Conservation (phyloP, 2,888 invertebrate species). For the Cantharis flavilabris region DNA sequence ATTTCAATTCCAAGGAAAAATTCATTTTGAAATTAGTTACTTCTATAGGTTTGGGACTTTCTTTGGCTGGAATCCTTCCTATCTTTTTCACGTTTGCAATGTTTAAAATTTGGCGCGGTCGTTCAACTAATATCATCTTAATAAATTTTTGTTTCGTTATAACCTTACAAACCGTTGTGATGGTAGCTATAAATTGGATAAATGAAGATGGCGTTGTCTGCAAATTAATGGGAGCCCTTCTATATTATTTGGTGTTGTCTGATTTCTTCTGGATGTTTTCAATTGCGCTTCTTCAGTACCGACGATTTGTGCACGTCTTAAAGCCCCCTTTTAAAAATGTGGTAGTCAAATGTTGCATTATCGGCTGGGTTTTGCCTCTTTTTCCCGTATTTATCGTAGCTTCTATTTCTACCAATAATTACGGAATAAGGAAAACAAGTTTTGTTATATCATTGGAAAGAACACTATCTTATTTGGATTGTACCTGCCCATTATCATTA, state of each 20-base stretch:
- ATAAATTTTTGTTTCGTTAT: conserved; percentile 59
- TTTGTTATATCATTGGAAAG: conserved; percentile 57
- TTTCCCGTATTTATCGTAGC: conserved; percentile 55
- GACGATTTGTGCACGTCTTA: conserved; percentile 65
- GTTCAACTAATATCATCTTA: conserved; percentile 62
- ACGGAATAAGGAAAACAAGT: conserved; percentile 47
- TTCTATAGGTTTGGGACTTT: conserved; percentile 56
- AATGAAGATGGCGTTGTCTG: conserved; percentile 55
- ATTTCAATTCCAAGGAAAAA: conserved; percentile 37
- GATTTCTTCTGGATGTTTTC: conserved; percentile 73
- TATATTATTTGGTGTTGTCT: conserved; percentile 66
- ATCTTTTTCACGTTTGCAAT: conserved; percentile 57
- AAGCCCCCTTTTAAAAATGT: conserved; percentile 61
- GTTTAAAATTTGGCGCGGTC: conserved; percentile 63
- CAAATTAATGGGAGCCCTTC: conserved; percentile 59
- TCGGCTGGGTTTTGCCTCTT: conserved; percentile 64
- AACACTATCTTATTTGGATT: conserved; percentile 58
- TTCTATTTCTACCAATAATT: conserved; percentile 10
- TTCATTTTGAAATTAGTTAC: conserved; percentile 55
- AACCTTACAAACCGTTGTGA: conserved; percentile 53
- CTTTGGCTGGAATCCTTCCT: conserved; percentile 55
- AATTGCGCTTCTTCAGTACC: conserved; percentile 66
- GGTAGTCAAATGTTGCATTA: conserved; percentile 61
- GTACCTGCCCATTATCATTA: conserved; percentile 58
- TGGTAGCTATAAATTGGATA: conserved; percentile 48